These are phyloP conservation scores for Mesocentrotus franciscanus DNA, from an alignment of 53 echinoderm and acorn worm species.

Conservation along the genomic window DNA sequence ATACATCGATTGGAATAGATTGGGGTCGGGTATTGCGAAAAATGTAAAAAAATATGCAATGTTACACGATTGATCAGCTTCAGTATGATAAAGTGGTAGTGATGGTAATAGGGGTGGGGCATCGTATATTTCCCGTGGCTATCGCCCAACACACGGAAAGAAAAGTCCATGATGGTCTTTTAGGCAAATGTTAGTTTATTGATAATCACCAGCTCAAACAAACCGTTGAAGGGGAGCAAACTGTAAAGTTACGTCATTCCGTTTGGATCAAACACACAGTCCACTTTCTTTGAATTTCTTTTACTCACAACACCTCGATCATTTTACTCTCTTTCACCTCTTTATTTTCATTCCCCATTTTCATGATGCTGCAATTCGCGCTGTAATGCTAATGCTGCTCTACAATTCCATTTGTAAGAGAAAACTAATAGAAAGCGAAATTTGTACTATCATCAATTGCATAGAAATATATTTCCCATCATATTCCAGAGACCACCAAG, in stretches of 20 bases:
- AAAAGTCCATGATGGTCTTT: background rate
- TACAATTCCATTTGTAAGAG: background rate
- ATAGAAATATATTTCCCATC: background rate
- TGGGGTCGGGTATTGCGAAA: too few species aligned
- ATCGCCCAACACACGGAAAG: background rate
- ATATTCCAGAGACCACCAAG: background rate
- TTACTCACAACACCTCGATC: background rate
- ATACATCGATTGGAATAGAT: too few species aligned
- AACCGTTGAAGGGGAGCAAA: background rate
- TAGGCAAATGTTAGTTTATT: background rate
- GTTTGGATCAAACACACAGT: background rate
- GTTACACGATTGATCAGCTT: too few species aligned
- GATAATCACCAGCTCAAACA: background rate
- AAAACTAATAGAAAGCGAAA: background rate
- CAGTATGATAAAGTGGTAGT: too few species aligned
- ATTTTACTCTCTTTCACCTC: background rate
- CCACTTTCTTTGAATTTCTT: background rate
- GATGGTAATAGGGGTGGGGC: background rate
- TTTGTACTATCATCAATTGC: background rate
- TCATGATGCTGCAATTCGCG: background rate
- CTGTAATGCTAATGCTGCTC: background rate
- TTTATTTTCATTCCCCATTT: background rate
- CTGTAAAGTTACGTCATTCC: conserved; percentile 1
- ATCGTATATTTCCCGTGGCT: background rate
- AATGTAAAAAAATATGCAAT: too few species aligned